Evolutionary conservation across 2,113 vertebrate genomes (phyloP).

Genomic region (Sorex araneus): DNA sequence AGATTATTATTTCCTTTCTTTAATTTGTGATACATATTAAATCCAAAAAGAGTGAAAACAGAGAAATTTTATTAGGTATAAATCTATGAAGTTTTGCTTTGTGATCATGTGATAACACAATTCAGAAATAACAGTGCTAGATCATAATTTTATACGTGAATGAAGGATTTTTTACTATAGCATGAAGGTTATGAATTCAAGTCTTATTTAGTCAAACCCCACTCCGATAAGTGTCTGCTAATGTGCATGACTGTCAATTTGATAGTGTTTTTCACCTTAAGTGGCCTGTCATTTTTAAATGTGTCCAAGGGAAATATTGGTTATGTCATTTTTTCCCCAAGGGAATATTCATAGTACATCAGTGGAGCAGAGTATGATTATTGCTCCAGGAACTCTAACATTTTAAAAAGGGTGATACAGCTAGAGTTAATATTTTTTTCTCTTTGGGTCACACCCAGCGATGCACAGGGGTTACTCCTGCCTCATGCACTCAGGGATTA

Average conservation of each 20-base stretch:
- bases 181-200: background rate
- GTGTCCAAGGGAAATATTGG: background rate
- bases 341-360: background rate
- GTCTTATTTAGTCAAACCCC: background rate
- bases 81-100: constrained; percentile 24
- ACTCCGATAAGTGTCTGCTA: background rate
- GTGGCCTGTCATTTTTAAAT: background rate
- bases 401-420: too few relatives aligned
- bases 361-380: too few relatives aligned
- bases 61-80: background rate
- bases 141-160: constrained; percentile 35
- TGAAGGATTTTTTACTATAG: background rate
- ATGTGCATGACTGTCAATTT: background rate
- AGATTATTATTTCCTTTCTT: background rate
- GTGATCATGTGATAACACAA: background rate
- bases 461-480: too few relatives aligned
- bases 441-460: too few relatives aligned
- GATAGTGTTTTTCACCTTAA: background rate
- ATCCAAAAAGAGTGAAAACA: too few relatives aligned
- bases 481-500: too few relatives aligned
- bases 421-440: too few relatives aligned
- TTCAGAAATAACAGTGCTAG: background rate
- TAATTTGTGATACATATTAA: background rate
- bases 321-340: constrained; percentile 14
- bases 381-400: background rate